Percentiles rank a stretch among this genome's conserved stretches.
Conservation (phyloP, 2,113 vertebrate genomes). For the Sclerurus mexicanus region DNA sequence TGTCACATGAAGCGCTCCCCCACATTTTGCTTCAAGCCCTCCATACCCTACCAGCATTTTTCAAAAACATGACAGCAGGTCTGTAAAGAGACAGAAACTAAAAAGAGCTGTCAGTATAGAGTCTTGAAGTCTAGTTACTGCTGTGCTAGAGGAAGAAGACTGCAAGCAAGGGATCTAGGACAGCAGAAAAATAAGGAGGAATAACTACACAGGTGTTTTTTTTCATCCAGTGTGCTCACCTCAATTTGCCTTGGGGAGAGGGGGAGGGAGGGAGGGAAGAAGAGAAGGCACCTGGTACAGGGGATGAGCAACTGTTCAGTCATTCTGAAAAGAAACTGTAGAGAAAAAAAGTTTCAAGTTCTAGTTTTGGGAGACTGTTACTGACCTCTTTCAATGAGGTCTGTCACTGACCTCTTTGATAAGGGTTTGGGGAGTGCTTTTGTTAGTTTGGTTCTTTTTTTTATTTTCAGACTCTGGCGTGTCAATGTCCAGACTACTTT, state of each 20-base stretch:
- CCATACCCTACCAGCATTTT: neutral
- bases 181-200: neutral
- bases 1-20: neutral
- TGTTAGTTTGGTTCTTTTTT: too few relatives aligned
- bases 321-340: neutral
- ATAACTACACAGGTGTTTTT: neutral
- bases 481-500: neutral
- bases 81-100: neutral
- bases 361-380: neutral
- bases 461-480: neutral
- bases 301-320: neutral
- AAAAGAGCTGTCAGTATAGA: neutral
- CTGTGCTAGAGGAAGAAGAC: neutral
- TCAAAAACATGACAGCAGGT: neutral
- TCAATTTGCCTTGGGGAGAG: neutral
- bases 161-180: neutral
- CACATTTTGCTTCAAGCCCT: slow-evolving; percentile 17
- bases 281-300: neutral
- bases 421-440: neutral
- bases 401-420: neutral
- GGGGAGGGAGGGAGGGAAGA: neutral
- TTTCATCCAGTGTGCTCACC: neutral
- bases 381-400: neutral
- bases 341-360: neutral
- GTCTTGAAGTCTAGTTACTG: slow-evolving; percentile 24